These are phyloP conservation scores for Falcunculus frontatus DNA, from an alignment of 2,113 vertebrate species.

Conservation along the genomic window DNA sequence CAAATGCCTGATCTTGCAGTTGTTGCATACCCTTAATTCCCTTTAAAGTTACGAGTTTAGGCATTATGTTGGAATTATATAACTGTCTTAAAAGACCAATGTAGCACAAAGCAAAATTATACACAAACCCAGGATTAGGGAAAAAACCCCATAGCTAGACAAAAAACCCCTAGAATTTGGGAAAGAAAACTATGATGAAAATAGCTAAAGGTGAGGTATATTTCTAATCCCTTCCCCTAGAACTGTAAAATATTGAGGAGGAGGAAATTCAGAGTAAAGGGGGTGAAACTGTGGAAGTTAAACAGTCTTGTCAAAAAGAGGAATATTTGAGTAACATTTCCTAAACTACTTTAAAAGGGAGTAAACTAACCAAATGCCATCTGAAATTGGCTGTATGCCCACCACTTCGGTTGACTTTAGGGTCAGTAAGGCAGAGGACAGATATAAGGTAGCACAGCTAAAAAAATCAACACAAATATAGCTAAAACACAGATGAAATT, in stretches of 20 bases:
- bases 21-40: not conserved
- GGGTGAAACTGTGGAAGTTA: constrained; percentile 41
- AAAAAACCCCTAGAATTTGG: not conserved
- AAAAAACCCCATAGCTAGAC: not conserved
- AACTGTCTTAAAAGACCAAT: not conserved
- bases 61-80: not conserved
- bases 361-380: constrained; percentile 55
- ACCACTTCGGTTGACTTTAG: constrained; percentile 24
- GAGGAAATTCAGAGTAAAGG: constrained; percentile 56
- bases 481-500: not conserved
- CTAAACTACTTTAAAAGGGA: constrained; percentile 54
- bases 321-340: constrained; percentile 63
- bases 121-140: not conserved
- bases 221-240: constrained; percentile 37
- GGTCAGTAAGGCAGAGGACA: constrained; percentile 23
- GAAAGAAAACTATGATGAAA: not conserved
- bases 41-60: not conserved
- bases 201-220: not conserved
- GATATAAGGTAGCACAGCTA: not conserved
- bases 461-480: constrained; percentile 27
- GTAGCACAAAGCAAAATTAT: not conserved
- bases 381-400: constrained; percentile 31
- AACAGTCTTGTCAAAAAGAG: constrained; percentile 37
- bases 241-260: constrained; percentile 35
- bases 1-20: not conserved